Conservation (phyloP, 1,140 invertebrate species). For the Dryas iulia region DNA sequence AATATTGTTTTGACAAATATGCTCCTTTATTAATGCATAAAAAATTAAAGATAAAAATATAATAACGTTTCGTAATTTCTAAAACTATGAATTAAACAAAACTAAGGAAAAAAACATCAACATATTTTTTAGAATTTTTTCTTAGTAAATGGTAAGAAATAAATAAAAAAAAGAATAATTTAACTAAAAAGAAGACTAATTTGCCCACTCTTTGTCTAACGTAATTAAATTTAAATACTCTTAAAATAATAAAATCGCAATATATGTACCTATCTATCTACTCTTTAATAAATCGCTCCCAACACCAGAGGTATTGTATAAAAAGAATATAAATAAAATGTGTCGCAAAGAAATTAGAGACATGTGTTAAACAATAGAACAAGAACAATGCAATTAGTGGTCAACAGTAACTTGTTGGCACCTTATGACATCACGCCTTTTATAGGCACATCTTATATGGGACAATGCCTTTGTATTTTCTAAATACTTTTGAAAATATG, state of each 20-base stretch:
- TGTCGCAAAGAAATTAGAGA: background rate
- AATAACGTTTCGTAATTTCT: background rate
- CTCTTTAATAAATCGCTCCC: no score
- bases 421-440: conserved; percentile 19
- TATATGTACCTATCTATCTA: no score
- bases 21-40: no score
- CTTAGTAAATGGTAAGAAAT: no score
- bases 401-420: conserved; percentile 33
- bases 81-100: no score
- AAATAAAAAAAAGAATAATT: no score
- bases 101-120: no score
- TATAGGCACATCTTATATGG: conserved; percentile 17
- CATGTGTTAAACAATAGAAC: conserved; percentile 28
- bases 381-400: conserved; percentile 53
- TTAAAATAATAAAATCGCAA: no score
- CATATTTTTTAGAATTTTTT: no score
- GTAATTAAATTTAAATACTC: no score
- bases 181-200: no score
- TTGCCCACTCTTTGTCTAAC: no score
- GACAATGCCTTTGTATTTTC: conserved; percentile 13
- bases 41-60: background rate
- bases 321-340: background rate
- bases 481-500: conserved; percentile 22
- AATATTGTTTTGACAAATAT: background rate
- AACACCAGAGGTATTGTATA: background rate